Conservation (phyloP, 2,888 invertebrate genomes). For the Philereme vetulata region DNA sequence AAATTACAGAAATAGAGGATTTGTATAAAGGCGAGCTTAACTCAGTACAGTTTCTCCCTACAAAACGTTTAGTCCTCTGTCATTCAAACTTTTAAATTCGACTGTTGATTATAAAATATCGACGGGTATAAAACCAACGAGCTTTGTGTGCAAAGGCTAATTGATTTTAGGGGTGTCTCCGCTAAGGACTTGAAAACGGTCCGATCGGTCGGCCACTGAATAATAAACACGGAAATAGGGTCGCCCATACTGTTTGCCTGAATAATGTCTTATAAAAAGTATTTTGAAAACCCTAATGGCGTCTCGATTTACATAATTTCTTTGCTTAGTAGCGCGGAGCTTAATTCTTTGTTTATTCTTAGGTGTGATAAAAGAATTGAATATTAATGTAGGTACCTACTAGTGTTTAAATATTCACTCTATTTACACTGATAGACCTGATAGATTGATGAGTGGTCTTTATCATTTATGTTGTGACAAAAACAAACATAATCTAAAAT, state of each 20-base stretch:
- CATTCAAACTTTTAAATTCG: no score
- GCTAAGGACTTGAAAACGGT: constrained; percentile 50
- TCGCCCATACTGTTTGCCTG: constrained; percentile 56
- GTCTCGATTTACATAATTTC: constrained; percentile 52
- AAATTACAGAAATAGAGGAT: no score
- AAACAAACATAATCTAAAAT: no score
- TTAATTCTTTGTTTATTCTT: constrained; percentile 34
- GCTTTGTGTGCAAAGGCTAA: constrained; percentile 57
- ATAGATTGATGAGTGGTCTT: no score
- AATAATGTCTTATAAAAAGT: constrained; percentile 66
- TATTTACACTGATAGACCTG: background rate
- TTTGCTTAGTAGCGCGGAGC: constrained; percentile 43
- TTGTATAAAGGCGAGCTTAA: no score
- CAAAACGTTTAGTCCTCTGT: no score
- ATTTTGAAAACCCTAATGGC: constrained; percentile 48
- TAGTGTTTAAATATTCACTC: no score
- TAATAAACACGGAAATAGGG: constrained; percentile 73
- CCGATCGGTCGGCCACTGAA: constrained; percentile 59
- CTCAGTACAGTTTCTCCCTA: no score
- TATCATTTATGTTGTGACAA: background rate
- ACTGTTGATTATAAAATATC: background rate
- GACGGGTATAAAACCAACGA: constrained; percentile 9
- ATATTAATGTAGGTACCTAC: background rate
- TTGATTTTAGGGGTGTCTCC: constrained; percentile 61
- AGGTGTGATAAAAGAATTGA: constrained; percentile 27